Percentiles rank a stretch among this genome's conserved stretches.
Conservation (phyloP, 2,113 vertebrate species). For the Agelaius phoeniceus region DNA sequence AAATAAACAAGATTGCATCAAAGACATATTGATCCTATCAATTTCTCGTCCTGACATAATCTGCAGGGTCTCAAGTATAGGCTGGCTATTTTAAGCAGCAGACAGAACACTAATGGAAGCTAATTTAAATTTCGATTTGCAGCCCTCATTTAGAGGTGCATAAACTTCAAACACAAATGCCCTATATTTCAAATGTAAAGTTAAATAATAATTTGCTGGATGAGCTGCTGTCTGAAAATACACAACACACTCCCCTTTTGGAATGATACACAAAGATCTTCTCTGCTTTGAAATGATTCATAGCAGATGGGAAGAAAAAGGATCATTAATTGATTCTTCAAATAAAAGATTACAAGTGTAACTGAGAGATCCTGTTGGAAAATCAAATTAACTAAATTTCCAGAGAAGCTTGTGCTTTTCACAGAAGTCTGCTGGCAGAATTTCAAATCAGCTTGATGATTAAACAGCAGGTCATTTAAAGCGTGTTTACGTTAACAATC, state of each 20-base stretch:
- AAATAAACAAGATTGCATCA: background rate
- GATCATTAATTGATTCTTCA: conserved; percentile 34
- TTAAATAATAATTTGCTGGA: conserved; percentile 17
- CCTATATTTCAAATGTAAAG: background rate
- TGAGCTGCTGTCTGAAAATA: background rate
- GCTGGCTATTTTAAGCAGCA: background rate
- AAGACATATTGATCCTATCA: background rate
- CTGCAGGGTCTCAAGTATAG: background rate
- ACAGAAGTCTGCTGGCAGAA: background rate
- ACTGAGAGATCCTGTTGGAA: background rate
- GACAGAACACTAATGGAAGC: background rate
- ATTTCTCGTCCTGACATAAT: background rate
- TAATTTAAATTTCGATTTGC: background rate
- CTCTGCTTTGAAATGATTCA: conserved; percentile 21
- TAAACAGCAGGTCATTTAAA: conserved; percentile 36
- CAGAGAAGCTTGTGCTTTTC: background rate
- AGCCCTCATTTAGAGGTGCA: background rate
- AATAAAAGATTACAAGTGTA: background rate
- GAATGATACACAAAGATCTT: background rate
- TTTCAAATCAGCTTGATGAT: conserved; percentile 23
- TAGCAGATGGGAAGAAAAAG: background rate
- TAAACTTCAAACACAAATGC: background rate
- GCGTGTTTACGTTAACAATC: background rate
- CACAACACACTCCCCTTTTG: background rate
- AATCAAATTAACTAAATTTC: background rate